Evolutionary conservation across 2,888 invertebrate species (phyloP).

Genomic region (Plagiodera versicolora): DNA sequence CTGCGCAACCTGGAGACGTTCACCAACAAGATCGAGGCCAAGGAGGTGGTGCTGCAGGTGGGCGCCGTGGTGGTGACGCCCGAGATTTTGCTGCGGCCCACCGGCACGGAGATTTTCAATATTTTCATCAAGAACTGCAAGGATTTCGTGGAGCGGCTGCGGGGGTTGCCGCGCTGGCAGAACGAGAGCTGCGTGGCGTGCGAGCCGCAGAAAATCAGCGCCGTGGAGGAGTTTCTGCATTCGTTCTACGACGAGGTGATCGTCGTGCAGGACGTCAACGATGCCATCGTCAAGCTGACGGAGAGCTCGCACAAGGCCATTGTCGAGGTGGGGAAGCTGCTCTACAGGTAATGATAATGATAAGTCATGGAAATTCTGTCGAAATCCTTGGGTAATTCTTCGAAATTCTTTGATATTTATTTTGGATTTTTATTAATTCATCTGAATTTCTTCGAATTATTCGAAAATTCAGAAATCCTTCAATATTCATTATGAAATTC

Average conservation of each 20-base stretch:
- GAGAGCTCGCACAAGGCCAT: constrained; percentile 68
- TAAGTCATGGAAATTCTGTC: too few relatives aligned
- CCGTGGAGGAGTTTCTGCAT: constrained; percentile 64
- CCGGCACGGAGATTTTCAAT: constrained; percentile 75
- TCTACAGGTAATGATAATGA: too few relatives aligned
- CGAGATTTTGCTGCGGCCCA: constrained; percentile 76
- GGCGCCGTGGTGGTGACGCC: constrained; percentile 74
- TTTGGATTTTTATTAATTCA: too few relatives aligned
- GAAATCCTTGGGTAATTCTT: too few relatives aligned
- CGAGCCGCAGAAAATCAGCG: constrained; percentile 62
- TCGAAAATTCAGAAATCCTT: too few relatives aligned
- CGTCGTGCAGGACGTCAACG: constrained; percentile 69
- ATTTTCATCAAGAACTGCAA: constrained; percentile 73
- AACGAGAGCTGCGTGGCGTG: constrained; percentile 76
- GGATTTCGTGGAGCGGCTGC: constrained; percentile 75
- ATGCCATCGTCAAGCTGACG: constrained; percentile 67
- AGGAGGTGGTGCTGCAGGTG: constrained; percentile 73
- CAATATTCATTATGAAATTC: too few relatives aligned
- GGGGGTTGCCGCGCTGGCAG: constrained; percentile 84
- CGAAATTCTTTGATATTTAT: too few relatives aligned
- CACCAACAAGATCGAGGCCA: constrained; percentile 58
- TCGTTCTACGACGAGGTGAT: constrained; percentile 81
- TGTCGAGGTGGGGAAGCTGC: constrained; percentile 65
- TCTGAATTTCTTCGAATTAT: too few relatives aligned
- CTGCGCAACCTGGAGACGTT: constrained; percentile 72